Conservation (phyloP, 2,113 vertebrate genomes). For the Tilapia sparmanii region DNA sequence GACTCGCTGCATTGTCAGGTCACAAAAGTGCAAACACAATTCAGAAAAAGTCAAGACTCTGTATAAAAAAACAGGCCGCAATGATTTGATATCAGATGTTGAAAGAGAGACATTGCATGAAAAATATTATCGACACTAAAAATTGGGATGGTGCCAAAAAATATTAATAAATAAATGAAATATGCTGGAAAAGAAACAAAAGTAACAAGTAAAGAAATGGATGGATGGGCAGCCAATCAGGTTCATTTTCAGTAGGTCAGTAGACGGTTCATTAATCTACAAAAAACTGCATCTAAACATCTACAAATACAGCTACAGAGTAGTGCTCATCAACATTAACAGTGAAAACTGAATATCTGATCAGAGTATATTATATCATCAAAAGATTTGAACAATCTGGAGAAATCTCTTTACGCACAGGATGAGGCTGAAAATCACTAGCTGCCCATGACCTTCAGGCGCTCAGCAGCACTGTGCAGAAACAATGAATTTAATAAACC, state of each 20-base stretch:
- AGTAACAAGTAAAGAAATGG: background rate
- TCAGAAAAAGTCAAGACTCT: background rate
- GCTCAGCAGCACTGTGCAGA: background rate
- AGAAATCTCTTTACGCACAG: background rate
- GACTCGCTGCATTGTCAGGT: background rate
- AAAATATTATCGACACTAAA: rapidly evolving
- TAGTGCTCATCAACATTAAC: background rate
- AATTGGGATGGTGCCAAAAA: background rate
- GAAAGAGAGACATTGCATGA: background rate
- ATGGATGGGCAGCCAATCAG: background rate
- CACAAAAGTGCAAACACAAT: background rate
- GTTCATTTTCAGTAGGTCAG: background rate
- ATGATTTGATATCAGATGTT: background rate
- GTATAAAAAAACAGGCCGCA: rapidly evolving
- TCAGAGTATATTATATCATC: background rate
- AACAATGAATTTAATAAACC: background rate
- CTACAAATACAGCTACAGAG: background rate
- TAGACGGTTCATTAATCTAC: background rate
- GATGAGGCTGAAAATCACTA: background rate
- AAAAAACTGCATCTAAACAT: background rate
- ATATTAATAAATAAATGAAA: background rate
- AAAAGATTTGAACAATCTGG: rapidly evolving
- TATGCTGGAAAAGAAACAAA: background rate
- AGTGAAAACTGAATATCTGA: background rate
- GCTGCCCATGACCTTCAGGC: background rate